Conservation (phyloP, 2,797 vertebrate species). For the Myotis planiceps region DNA sequence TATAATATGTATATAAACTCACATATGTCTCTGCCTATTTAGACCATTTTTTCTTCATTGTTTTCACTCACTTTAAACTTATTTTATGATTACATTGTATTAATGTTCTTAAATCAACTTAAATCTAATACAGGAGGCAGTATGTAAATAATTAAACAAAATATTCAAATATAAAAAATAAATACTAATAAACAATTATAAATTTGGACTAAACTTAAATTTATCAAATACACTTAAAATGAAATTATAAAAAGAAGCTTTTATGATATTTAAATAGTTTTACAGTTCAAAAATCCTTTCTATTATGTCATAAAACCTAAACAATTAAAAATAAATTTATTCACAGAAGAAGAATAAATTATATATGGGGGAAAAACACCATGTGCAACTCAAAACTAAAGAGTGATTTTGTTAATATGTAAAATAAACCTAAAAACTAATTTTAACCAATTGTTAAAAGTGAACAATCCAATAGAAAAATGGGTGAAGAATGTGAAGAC, state of each 20-base stretch:
- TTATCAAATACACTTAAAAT: neutral
- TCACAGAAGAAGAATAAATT: neutral
- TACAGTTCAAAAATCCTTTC: neutral
- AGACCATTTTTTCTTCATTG: neutral
- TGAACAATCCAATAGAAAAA: neutral
- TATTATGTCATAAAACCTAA: neutral
- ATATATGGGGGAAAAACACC: rapidly evolving
- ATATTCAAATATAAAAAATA: neutral
- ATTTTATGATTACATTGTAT: neutral
- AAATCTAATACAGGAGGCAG: neutral
- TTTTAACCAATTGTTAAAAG: neutral
- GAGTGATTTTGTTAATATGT: neutral
- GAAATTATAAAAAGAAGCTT: neutral
- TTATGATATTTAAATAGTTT: neutral
- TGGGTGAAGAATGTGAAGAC: neutral
- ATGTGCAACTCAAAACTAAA: neutral
- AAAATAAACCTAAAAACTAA: neutral
- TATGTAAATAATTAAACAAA: neutral
- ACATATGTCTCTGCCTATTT: neutral
- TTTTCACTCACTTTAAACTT: neutral
- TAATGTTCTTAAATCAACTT: neutral
- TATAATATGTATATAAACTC: neutral
- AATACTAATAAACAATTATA: neutral
- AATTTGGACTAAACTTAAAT: neutral
- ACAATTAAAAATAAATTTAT: conserved; percentile 32